phyloP scores from a whole-genome alignment of 1,140 invertebrate species.

The Cyphomyrmex costatus region DNA sequence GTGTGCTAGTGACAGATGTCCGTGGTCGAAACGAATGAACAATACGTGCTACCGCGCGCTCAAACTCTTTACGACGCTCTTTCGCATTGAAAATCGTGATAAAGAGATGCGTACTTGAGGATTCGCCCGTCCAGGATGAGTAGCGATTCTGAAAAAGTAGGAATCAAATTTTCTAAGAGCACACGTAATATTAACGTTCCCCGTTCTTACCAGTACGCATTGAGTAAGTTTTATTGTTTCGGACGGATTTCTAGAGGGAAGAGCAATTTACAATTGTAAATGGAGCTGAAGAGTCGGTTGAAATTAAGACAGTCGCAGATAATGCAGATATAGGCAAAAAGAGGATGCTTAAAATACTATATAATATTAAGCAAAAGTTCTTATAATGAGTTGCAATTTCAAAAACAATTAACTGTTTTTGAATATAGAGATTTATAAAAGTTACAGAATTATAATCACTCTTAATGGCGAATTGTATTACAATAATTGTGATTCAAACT shows the following conservation, averaged over 20 bases:
- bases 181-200: conserved; percentile 5
- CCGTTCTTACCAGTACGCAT: background rate
- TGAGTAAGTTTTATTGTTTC: conserved; percentile 19
- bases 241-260: background rate
- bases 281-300: conserved; percentile 35
- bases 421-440: background rate
- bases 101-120: conserved; percentile 64
- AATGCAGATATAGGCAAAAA: background rate
- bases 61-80: conserved; percentile 71
- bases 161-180: conserved; percentile 49
- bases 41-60: conserved; percentile 73
- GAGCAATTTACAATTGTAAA: conserved; percentile 47
- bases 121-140: background rate
- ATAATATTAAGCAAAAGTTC: background rate
- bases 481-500: background rate
- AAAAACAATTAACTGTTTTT: background rate
- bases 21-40: conserved; percentile 73
- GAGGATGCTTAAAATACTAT: background rate
- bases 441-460: background rate
- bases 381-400: background rate
- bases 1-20: conserved; percentile 79
- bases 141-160: conserved; percentile 12
- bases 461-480: background rate
- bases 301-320: conserved; percentile 3
- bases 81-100: conserved; percentile 72